These are phyloP conservation scores for Progne subis DNA, from an alignment of 2,113 vertebrate genomes.

Conservation along the genomic window DNA sequence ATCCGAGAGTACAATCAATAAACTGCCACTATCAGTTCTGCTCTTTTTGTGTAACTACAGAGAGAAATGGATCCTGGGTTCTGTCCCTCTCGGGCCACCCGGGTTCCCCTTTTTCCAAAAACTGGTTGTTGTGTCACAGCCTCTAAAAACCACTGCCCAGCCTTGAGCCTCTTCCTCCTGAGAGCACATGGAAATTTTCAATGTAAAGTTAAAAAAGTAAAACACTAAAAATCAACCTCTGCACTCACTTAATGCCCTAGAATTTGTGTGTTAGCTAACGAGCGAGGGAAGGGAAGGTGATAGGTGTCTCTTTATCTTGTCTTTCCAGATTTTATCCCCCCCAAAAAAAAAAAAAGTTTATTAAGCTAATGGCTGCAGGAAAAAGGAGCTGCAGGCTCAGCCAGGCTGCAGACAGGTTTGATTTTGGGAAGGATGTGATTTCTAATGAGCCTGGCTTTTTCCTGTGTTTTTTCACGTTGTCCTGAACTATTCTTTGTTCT, in stretches of 20 bases:
- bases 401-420: neutral
- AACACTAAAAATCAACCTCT: neutral
- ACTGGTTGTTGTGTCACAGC: neutral
- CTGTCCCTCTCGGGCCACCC: neutral
- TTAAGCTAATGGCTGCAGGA: neutral
- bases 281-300: neutral
- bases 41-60: neutral
- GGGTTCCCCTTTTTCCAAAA: neutral
- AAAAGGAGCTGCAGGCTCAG: neutral
- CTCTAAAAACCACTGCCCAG: neutral
- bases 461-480: neutral
- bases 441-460: conserved; percentile 22
- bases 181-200: neutral
- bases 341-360: neutral
- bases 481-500: neutral
- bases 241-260: neutral
- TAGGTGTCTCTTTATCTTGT: neutral
- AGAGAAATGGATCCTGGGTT: neutral
- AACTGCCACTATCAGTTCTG: neutral
- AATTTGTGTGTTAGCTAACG: neutral
- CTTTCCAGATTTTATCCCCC: neutral
- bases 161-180: neutral
- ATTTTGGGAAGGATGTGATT: neutral
- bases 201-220: neutral
- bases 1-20: neutral